Base-by-base conservation (phyloP, 2,113 vertebrate genomes). In the Tichodroma muraria region DNA sequence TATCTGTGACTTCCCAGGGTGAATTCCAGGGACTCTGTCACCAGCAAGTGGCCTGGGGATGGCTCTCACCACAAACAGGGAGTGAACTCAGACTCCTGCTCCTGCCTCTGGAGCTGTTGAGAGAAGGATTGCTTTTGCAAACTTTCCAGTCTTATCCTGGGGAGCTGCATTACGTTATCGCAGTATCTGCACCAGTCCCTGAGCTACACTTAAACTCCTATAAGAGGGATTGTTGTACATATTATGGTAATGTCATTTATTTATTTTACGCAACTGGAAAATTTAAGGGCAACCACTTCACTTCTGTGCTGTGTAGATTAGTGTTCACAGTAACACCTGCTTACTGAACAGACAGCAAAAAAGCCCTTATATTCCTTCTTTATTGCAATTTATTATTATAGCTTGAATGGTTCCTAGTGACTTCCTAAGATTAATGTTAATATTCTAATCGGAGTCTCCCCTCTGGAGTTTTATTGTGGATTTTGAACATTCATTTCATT, bases 401-500 rank as follows among this genome's bases (percentile, higher is more conserved):
- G 77, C 33, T 86, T 88, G 80, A 96, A 93, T 83, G 80, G 93
- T 93, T 97, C 88, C 93, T 93, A 78, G 79, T 86, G 95, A 96
- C 92, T 96, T 95, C 93, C 92, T 92, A 95, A 95, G 94, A 95
- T 94, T 95, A 92, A 97, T 94, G 96, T 90, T 94, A 93, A 95
- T 90, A 91, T 97, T 94, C 94, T 94, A 89, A 96, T 92, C 6
- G 6, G 72, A 93, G 90, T 78, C 95, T 94, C 93, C 80, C 85
- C 92, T 94, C 95, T 93, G 82, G 94, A 88, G 52, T 83, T 94
- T 93, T 84, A 88, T 88, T 93, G 93, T 60, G 61, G 69, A 89
- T 94, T 93, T 91, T 91, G 96, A 96, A 95, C 94, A 91, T 88
- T 94, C 79, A 53, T 91, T 95, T 97, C 85, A 86, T 95, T 96